These are phyloP conservation scores for Chlamydotis undulata DNA, from an alignment of 2,113 vertebrate species.

Conservation along the genomic window DNA sequence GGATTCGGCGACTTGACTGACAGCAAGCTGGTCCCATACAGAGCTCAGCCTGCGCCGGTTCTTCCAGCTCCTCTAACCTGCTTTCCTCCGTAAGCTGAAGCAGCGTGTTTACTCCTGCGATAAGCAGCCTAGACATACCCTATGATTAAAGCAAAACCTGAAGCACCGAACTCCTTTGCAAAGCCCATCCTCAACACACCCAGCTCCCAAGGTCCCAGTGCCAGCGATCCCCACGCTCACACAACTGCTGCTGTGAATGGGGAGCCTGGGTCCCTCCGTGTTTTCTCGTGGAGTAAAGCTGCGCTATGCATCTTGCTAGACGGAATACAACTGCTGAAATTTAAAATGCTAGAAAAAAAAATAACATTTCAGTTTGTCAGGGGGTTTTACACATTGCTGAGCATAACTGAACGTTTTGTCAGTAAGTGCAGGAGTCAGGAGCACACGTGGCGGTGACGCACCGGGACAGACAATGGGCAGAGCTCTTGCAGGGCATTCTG, in stretches of 20 bases:
- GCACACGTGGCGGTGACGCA: fast-evolving
- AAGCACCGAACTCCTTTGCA: not conserved
- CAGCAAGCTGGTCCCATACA: not conserved
- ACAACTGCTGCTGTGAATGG: not conserved
- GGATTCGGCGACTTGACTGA: not conserved
- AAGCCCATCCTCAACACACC: not conserved
- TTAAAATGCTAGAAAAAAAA: not conserved
- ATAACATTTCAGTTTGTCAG: not conserved
- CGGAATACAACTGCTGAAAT: not conserved
- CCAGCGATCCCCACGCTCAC: not conserved
- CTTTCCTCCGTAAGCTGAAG: not conserved
- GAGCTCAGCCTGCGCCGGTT: not conserved
- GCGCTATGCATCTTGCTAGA: not conserved
- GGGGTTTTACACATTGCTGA: not conserved
- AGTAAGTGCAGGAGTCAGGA: not conserved
- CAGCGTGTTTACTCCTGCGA: not conserved
- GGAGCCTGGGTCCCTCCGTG: not conserved
- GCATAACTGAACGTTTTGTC: not conserved
- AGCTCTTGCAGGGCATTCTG: not conserved
- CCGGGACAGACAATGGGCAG: not conserved
- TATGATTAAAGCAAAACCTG: slow-evolving; percentile 10
- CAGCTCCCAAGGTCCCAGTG: not conserved
- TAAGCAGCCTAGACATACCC: not conserved
- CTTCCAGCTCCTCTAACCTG: not conserved
- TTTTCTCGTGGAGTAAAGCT: fast-evolving